Percentiles rank a stretch among this genome's conserved stretches.
These are phyloP conservation scores for Nestor notabilis DNA, from an alignment of 2,113 vertebrate species.

Conservation along the genomic window DNA sequence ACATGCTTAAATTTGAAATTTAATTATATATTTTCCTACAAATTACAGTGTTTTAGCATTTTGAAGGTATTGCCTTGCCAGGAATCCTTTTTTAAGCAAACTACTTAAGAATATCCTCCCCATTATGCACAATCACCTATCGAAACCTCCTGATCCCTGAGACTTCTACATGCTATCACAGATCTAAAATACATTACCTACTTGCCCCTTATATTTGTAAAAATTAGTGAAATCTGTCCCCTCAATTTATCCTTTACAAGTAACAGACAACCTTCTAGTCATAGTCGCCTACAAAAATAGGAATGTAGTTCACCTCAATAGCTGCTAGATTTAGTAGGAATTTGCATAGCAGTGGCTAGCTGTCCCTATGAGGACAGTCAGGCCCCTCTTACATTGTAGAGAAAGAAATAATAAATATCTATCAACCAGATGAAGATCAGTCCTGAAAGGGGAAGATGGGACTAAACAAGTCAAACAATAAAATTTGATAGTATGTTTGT, in stretches of 20 bases:
- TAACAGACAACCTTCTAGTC: background rate
- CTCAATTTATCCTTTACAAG: background rate
- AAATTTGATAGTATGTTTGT: background rate
- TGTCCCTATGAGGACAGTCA: background rate
- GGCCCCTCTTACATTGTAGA: background rate
- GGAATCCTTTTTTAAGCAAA: background rate
- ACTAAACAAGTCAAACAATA: background rate
- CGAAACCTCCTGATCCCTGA: background rate
- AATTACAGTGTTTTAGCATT: background rate
- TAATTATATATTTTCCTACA: background rate
- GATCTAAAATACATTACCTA: background rate
- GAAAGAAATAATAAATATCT: background rate
- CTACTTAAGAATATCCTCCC: background rate
- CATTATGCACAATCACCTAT: background rate
- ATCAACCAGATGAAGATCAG: background rate
- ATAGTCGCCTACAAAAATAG: background rate
- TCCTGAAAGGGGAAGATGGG: background rate
- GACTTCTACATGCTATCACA: background rate
- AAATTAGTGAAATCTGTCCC: background rate
- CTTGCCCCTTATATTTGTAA: background rate
- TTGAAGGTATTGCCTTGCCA: background rate
- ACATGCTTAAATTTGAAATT: background rate
- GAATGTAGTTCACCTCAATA: background rate
- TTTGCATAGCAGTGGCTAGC: background rate
- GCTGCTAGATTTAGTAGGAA: background rate